Evolutionary conservation across 2,797 vertebrate species (phyloP).

Genomic region (Acrossocheilus fasciatus): DNA sequence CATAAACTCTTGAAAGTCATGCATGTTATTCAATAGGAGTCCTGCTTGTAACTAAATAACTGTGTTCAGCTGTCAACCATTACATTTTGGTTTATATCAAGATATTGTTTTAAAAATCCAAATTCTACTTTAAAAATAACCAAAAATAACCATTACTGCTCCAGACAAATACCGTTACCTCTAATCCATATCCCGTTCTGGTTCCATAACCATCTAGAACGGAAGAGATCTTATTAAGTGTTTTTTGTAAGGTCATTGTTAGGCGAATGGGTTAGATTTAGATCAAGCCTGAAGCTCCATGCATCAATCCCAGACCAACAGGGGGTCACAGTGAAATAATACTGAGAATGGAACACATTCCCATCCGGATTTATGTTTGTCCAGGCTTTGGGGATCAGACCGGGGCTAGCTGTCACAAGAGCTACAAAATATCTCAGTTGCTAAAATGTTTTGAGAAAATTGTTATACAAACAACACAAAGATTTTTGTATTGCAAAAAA

Average conservation of each 20-base stretch:
- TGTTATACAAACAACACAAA: not conserved
- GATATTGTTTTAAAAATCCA: not conserved
- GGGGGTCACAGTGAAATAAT: not conserved
- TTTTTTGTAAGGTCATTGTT: not conserved
- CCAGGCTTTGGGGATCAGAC: not conserved
- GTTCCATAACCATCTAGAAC: not conserved
- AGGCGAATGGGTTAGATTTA: constrained; percentile 26
- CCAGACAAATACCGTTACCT: not conserved
- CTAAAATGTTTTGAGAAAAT: not conserved
- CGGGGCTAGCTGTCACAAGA: not conserved
- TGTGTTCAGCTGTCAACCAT: not conserved
- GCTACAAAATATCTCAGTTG: not conserved
- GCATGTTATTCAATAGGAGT: not conserved
- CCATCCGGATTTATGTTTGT: not conserved
- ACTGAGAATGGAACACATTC: not conserved
- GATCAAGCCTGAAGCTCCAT: not conserved
- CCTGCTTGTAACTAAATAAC: not conserved
- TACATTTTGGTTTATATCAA: not conserved
- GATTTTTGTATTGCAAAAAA: not conserved
- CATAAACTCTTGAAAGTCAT: too few species aligned
- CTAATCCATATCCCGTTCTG: not conserved
- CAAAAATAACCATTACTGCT: not conserved
- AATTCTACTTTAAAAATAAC: not conserved
- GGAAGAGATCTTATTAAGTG: not conserved
- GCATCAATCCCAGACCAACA: not conserved